Evolutionary conservation across 2,113 vertebrate species (phyloP), one percentile per base, ranked within the genome.

Genomic region (Caloenas nicobarica): DNA sequence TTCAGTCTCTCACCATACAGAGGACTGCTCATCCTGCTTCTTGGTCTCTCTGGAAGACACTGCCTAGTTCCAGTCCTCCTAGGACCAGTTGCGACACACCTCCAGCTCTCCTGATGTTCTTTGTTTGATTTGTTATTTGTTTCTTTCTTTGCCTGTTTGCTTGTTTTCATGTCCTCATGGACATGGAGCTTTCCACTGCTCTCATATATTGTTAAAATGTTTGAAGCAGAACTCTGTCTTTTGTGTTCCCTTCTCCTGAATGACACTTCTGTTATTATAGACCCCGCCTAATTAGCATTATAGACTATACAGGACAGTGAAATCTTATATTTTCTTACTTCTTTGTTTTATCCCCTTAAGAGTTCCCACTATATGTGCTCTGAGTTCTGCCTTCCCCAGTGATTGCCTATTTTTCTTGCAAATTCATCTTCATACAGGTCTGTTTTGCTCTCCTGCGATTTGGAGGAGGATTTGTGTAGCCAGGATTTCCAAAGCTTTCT

Each of bases 91-190:
- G 19, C 14, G 50, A 51, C 22, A 36, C 0, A 3, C 5, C 24
- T 60, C 4, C 24, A 40, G 4, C 11, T 38, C 10, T 51, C 40
- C 44, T 51, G 25, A 18, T 26, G 16, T 62, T 36, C 12, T 60
- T 60, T 36, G 60, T 62, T 9, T 42, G 42, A 42, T n/a, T 16
- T 44, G 10, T 28, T 28, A 10, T 60, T 21, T 38, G 38, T 38
- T 38, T 1, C 7, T 6, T 6, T 7, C 2, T 9, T 28, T 34
- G 4, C 6, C 23, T 38, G 5, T 8, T 57, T 19, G 21, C 13
- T 13, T 44, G 10, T 58, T 64, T 76, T 38, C 31, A 50, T 54
- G 48, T 68, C 73, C 24, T 46, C 19, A 8, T 53, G 9, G 9
- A 4, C 18, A 34, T 5, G 2, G 7, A 57, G 10, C 7, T 88